phyloP scores from a whole-genome alignment of 2,888 invertebrate species.

The Leptogaster cylindrica region DNA sequence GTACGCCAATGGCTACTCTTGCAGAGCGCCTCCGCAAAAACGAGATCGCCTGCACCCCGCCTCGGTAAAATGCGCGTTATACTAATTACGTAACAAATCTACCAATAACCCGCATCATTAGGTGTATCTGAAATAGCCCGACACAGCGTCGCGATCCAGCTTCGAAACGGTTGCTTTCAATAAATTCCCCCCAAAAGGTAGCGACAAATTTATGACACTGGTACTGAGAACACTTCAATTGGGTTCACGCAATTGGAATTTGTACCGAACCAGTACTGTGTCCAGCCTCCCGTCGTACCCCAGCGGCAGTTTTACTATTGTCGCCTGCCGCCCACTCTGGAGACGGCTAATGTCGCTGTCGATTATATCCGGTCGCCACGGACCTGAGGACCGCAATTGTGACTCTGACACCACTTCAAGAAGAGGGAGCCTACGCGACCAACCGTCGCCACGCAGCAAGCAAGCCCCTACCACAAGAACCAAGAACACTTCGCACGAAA shows the following conservation, averaged over 20 bases:
- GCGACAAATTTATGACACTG: constrained; percentile 17
- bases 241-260: too few relatives aligned
- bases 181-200: constrained; percentile 14
- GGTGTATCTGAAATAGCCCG: neutral
- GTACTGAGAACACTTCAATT: constrained; percentile 8
- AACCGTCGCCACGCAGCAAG: neutral
- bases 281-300: neutral
- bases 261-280: neutral
- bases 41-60: neutral
- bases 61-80: neutral
- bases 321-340: constrained; percentile 14
- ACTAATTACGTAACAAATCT: constrained; percentile 24
- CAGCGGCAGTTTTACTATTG: constrained; percentile 11
- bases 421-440: constrained; percentile 20
- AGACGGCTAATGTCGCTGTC: constrained; percentile 13
- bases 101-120: constrained; percentile 16
- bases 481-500: neutral
- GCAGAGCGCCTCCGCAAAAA: too few relatives aligned
- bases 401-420: neutral
- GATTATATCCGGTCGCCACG: constrained; percentile 25
- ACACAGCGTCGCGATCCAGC: neutral
- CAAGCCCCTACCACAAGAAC: neutral
- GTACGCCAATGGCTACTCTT: too few relatives aligned
- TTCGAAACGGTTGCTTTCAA: constrained; percentile 1
- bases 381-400: constrained; percentile 28